These are phyloP conservation scores for Propithecus deckenii DNA, from an alignment of 2,797 vertebrate genomes.

Conservation along the genomic window DNA sequence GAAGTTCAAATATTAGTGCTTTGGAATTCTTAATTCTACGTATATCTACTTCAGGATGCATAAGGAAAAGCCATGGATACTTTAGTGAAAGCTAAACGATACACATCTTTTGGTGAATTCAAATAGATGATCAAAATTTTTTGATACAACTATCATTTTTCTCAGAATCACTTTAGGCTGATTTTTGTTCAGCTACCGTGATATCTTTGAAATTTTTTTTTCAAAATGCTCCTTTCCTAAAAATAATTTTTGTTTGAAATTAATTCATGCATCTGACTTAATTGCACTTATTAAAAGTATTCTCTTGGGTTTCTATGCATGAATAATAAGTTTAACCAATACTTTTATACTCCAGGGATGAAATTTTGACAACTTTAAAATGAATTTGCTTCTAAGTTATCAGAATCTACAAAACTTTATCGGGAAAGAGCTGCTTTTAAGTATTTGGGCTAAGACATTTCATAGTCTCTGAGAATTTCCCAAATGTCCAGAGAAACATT, in stretches of 20 bases:
- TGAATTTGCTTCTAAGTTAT: conserved; percentile 54
- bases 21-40: not conserved
- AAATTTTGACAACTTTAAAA: conserved; percentile 51
- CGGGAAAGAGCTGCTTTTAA: not conserved
- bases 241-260: conserved; percentile 53
- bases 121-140: not conserved
- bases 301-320: not conserved
- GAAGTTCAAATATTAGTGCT: not conserved
- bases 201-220: not conserved
- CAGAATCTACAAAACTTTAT: not conserved
- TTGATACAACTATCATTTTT: not conserved
- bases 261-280: conserved; percentile 53
- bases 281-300: conserved; percentile 60
- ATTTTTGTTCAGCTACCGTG: not conserved
- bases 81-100: not conserved
- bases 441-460: not conserved
- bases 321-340: conserved; percentile 27
- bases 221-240: conserved; percentile 36
- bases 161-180: not conserved
- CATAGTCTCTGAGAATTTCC: conserved; percentile 20
- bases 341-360: not conserved
- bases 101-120: not conserved
- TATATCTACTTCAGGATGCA: not conserved
- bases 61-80: not conserved
- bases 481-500: conserved; percentile 11